phyloP scores from a whole-genome alignment of 2,113 vertebrate species.

The Gymnobelideus leadbeateri region DNA sequence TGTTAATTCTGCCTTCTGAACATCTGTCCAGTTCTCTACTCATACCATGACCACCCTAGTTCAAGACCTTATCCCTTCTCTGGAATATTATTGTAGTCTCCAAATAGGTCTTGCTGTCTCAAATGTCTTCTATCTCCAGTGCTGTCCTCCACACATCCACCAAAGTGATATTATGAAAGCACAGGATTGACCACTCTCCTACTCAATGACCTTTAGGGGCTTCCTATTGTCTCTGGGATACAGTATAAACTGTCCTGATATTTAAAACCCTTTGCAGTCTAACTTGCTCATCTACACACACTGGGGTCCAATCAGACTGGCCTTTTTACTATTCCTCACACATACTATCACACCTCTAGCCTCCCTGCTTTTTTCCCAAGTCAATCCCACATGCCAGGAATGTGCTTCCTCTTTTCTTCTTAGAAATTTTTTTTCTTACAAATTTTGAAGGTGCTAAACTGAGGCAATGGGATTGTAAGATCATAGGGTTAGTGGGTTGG shows the following conservation, averaged over 20 bases:
- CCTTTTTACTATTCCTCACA: neutral
- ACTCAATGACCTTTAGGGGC: neutral
- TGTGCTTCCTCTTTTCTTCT: neutral
- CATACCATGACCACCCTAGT: neutral
- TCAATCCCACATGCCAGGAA: neutral
- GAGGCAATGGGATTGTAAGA: neutral
- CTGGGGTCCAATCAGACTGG: neutral
- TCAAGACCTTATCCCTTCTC: neutral
- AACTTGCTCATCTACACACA: neutral
- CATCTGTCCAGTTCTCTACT: neutral
- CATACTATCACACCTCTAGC: neutral
- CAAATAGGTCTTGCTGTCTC: neutral
- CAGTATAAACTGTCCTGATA: neutral
- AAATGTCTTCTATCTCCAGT: neutral
- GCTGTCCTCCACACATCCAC: neutral
- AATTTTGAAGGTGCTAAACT: neutral
- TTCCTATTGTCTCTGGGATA: neutral
- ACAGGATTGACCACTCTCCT: neutral
- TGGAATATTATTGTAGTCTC: neutral
- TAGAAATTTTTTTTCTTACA: too few relatives aligned
- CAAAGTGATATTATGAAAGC: neutral
- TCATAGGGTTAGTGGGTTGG: too few relatives aligned
- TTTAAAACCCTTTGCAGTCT: neutral
- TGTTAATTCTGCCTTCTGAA: neutral
- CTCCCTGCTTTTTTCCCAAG: neutral